Percentiles rank a stretch among this genome's conserved stretches.
phyloP scores from a whole-genome alignment of 1,140 invertebrate species.

The Lamellibrachia luymesi region DNA sequence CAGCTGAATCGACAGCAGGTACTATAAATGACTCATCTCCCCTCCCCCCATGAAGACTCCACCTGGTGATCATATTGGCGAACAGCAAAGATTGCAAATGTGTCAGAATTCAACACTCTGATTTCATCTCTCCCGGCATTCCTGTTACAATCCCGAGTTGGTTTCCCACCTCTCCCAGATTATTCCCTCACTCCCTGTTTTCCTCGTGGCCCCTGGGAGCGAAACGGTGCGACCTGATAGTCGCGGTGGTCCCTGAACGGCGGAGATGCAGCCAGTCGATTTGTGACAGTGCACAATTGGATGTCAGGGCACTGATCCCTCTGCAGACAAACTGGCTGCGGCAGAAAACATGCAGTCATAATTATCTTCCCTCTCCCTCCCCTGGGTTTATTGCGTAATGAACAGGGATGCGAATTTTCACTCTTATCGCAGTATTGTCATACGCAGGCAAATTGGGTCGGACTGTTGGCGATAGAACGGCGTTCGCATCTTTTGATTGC shows the following conservation, averaged over 20 bases:
- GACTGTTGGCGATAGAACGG: neutral
- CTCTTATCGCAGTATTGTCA: neutral
- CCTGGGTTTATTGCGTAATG: neutral
- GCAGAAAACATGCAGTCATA: neutral
- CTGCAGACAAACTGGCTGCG: neutral
- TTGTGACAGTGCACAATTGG: neutral
- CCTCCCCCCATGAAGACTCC: neutral
- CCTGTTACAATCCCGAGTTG: neutral
- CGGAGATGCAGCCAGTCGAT: neutral
- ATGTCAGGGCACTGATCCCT: neutral
- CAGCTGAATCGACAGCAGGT: neutral
- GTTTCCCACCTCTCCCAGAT: neutral
- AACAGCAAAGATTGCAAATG: neutral
- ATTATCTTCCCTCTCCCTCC: neutral
- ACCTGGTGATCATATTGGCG: neutral
- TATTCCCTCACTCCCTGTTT: neutral
- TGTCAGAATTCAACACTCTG: neutral
- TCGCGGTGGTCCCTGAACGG: neutral
- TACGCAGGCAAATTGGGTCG: neutral
- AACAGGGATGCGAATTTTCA: neutral
- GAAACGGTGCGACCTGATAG: neutral
- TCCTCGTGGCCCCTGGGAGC: neutral
- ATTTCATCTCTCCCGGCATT: neutral
- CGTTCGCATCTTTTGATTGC: neutral
- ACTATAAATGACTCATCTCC: neutral